Conservation (phyloP, 2,113 vertebrate species). For the Anser cygnoides region DNA sequence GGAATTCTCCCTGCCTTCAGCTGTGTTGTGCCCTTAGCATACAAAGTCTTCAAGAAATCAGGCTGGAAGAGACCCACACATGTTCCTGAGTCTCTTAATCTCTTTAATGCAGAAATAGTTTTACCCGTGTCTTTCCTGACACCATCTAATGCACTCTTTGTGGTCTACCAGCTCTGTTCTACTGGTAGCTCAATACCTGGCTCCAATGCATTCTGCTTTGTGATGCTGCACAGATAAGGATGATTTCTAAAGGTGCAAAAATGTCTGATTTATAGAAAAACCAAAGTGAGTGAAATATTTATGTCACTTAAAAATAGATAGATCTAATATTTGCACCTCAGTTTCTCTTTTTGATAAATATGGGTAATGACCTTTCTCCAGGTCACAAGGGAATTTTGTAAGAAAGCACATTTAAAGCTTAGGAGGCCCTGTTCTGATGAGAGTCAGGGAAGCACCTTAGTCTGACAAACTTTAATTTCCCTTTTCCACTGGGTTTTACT, state of each 20-base stretch:
- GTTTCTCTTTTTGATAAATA: not conserved
- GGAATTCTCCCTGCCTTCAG: not conserved
- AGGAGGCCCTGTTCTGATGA: not conserved
- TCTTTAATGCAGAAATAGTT: not conserved
- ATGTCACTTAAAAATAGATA: not conserved
- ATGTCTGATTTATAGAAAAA: not conserved
- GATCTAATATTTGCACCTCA: not conserved
- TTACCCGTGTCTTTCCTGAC: not conserved
- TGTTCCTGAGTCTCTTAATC: not conserved
- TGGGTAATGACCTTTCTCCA: not conserved
- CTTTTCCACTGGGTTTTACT: not conserved
- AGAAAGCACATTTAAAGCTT: not conserved
- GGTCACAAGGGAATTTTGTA: not conserved
- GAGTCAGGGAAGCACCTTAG: not conserved
- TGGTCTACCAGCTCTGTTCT: not conserved
- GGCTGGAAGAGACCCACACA: not conserved
- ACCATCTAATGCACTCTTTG: not conserved
- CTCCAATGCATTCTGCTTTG: not conserved
- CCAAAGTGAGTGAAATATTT: not conserved
- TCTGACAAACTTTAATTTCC: not conserved
- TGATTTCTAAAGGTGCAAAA: not conserved
- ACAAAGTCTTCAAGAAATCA: not conserved
- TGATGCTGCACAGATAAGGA: not conserved
- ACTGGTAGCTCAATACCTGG: not conserved
- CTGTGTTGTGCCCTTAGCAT: not conserved